A percentile compares a stretch with the other conserved stretches of the same genome.
Evolutionary conservation across 64 coral and sea anemone species (phyloP).

Genomic region (Exaiptasia diaphana): DNA sequence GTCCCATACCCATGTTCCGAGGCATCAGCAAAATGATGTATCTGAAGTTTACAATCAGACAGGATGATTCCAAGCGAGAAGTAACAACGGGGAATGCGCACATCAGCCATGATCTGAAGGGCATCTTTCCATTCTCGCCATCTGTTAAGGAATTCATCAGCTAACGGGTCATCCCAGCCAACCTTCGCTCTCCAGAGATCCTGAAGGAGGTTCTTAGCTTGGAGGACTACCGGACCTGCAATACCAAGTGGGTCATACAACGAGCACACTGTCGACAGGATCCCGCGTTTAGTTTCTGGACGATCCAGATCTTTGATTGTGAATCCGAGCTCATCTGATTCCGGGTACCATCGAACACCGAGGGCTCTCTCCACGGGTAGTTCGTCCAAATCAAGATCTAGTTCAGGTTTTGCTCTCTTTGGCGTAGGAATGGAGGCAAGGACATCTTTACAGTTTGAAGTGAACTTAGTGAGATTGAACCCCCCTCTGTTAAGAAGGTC

Average conservation of each 20-base stretch:
- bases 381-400: not conserved
- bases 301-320: slow-evolving; percentile 8
- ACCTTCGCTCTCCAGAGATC: slow-evolving; percentile 42
- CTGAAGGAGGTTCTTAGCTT: slow-evolving; percentile 7
- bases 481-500: slow-evolving; percentile 34
- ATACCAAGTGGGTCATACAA: slow-evolving; percentile 33
- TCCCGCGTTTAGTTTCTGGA: slow-evolving; percentile 52
- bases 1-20: slow-evolving; percentile 6
- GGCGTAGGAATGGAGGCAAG: not conserved
- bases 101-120: not conserved
- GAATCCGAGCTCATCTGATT: slow-evolving; percentile 44
- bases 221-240: not conserved
- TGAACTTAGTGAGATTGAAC: slow-evolving; percentile 52
- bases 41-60: not conserved
- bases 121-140: slow-evolving; percentile 7
- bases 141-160: not conserved
- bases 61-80: not conserved
- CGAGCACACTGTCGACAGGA: slow-evolving; percentile 35
- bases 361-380: not conserved
- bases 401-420: not conserved
- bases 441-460: not conserved
- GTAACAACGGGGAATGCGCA: slow-evolving; percentile 6
- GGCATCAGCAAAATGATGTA: slow-evolving; percentile 15
- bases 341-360: slow-evolving; percentile 12
- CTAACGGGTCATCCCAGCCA: slow-evolving; percentile 40